Conservation (phyloP, 2,888 invertebrate genomes). For the Ormia ochracea region DNA sequence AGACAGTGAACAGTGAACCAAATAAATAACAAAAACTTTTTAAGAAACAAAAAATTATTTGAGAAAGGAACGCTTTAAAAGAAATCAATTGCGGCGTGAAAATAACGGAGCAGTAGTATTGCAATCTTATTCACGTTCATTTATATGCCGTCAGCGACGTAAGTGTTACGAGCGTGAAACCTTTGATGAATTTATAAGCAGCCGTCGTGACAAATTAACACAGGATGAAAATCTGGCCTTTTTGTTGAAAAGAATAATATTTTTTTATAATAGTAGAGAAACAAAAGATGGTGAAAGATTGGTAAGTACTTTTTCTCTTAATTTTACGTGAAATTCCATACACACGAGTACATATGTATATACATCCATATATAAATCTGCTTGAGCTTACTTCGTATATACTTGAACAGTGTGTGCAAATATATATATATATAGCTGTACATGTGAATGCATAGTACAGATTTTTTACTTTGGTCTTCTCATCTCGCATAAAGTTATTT, state of each 20-base stretch:
- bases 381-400: too few species aligned
- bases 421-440: too few species aligned
- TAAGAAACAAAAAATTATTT: too few species aligned
- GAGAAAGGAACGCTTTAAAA: slow-evolving; percentile 90
- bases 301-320: slow-evolving; percentile 77
- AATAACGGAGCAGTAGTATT: slow-evolving; percentile 87
- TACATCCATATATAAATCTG: not conserved
- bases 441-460: too few species aligned
- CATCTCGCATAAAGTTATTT: too few species aligned
- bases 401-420: too few species aligned
- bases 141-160: slow-evolving; percentile 82
- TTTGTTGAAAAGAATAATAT: slow-evolving; percentile 83
- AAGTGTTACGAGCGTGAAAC: slow-evolving; percentile 82
- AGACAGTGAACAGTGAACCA: too few species aligned
- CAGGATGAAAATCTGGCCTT: slow-evolving; percentile 76
- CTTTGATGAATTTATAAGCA: slow-evolving; percentile 82
- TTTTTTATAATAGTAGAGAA: slow-evolving; percentile 82
- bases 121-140: slow-evolving; percentile 88
- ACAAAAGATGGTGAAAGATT: slow-evolving; percentile 82
- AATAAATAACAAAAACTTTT: too few species aligned
- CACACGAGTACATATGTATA: not conserved
- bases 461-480: too few species aligned
- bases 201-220: slow-evolving; percentile 77
- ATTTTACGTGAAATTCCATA: not conserved
- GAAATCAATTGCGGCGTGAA: slow-evolving; percentile 88